These are phyloP conservation scores for Chydorus sphaericus DNA, from an alignment of 2,888 invertebrate species.

Conservation along the genomic window DNA sequence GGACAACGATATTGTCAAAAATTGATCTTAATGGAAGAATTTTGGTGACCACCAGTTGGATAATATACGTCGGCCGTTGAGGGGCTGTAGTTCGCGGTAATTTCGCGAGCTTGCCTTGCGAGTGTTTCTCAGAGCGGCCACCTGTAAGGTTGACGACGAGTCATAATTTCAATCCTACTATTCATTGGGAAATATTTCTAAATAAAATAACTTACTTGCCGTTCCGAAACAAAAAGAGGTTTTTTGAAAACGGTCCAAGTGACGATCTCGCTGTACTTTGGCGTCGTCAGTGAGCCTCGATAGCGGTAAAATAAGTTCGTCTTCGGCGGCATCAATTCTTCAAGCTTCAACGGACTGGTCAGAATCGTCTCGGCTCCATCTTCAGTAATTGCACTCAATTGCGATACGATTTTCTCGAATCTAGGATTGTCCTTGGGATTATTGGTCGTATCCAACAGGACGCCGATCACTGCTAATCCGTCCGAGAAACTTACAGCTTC, in stretches of 20 bases:
- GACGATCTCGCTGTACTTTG: conserved; percentile 81
- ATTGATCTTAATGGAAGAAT: no score
- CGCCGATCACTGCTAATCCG: conserved; percentile 47
- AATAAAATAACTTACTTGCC: conserved; percentile 45
- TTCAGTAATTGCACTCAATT: conserved; percentile 21
- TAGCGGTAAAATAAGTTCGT: conserved; percentile 47
- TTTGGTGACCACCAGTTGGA: no score
- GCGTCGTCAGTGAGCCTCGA: conserved; percentile 78
- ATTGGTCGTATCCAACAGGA: conserved; percentile 41
- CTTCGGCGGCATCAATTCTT: conserved; percentile 40
- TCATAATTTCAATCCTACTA: no score
- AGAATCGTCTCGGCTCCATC: conserved; percentile 22
- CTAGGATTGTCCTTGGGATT: conserved; percentile 22
- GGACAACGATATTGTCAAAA: no score
- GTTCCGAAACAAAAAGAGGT: conserved; percentile 67
- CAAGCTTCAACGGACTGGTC: conserved; percentile 21
- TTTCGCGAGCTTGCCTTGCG: no score
- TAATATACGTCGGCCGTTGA: no score
- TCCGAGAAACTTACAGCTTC: conserved; percentile 37
- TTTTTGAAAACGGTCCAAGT: conserved; percentile 88
- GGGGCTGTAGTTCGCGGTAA: no score
- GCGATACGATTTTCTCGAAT: conserved; percentile 23
- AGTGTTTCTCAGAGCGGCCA: no score
- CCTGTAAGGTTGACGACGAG: no score
- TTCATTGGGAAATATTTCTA: background rate